Percentiles rank a stretch among this genome's conserved stretches.
These are phyloP conservation scores for Arizona elegans DNA, from an alignment of 2,113 vertebrate genomes.

Conservation along the genomic window DNA sequence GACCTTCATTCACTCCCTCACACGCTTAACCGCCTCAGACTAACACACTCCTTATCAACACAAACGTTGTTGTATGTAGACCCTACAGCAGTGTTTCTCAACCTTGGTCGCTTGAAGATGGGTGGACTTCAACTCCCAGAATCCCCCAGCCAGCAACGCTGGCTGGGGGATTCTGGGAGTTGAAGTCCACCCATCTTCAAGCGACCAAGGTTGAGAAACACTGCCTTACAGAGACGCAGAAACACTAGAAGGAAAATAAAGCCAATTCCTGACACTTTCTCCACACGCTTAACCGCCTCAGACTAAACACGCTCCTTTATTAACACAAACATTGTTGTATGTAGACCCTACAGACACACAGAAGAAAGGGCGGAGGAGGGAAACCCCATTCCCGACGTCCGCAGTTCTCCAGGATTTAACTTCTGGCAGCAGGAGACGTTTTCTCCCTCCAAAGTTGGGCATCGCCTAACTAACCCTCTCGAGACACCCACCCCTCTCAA, in stretches of 20 bases:
- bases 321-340: not conserved
- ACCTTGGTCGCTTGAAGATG: too few relatives aligned
- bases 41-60: not conserved
- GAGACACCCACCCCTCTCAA: not conserved
- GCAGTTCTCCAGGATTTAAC: not conserved
- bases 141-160: too few relatives aligned
- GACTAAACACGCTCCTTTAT: not conserved
- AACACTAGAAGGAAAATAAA: too few relatives aligned
- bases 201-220: too few relatives aligned
- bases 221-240: too few relatives aligned
- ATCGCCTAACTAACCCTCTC: not conserved
- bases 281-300: not conserved
- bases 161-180: too few relatives aligned
- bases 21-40: not conserved
- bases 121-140: too few relatives aligned
- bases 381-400: not conserved
- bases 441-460: not conserved
- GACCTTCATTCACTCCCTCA: not conserved
- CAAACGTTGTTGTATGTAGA: not conserved
- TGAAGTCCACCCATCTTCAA: too few relatives aligned
- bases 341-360: too few relatives aligned
- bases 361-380: not conserved
- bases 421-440: not conserved
- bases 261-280: too few relatives aligned
- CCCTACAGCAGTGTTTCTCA: too few relatives aligned